Conservation (phyloP, 2,113 vertebrate species). For the Oryzias javanicus region DNA sequence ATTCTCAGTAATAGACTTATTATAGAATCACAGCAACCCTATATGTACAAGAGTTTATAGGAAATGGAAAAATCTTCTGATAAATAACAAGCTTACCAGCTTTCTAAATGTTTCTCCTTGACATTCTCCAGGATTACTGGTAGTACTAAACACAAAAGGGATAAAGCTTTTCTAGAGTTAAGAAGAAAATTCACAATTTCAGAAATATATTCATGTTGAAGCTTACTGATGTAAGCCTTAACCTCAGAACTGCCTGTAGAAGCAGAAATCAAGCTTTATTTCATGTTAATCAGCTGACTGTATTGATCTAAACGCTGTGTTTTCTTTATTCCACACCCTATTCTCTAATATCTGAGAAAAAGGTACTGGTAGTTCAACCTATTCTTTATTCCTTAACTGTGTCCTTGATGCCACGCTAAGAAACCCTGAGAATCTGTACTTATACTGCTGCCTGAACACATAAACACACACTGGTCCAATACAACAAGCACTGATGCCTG, state of each 20-base stretch:
- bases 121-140: too few species aligned
- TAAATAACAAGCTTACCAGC: too few species aligned
- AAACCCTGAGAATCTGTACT: conserved; percentile 33
- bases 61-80: too few species aligned
- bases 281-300: conserved; percentile 13
- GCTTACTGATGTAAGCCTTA: too few species aligned
- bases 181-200: too few species aligned
- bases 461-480: conserved; percentile 19
- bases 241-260: neutral
- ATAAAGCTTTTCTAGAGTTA: too few species aligned
- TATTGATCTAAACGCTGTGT: conserved; percentile 3
- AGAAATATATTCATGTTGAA: too few species aligned
- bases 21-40: too few species aligned
- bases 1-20: too few species aligned
- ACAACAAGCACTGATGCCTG: conserved; percentile 47
- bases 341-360: conserved; percentile 39
- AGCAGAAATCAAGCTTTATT: neutral
- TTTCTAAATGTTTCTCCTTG: too few species aligned
- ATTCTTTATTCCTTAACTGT: conserved; percentile 40
- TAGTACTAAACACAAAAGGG: too few species aligned
- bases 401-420: conserved; percentile 53
- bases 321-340: conserved; percentile 6
- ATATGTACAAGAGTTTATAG: too few species aligned
- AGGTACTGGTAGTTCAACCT: conserved; percentile 11
- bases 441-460: conserved; percentile 29